Base-by-base conservation (phyloP, 2,888 invertebrate species). In the Thymelicus lineola region DNA sequence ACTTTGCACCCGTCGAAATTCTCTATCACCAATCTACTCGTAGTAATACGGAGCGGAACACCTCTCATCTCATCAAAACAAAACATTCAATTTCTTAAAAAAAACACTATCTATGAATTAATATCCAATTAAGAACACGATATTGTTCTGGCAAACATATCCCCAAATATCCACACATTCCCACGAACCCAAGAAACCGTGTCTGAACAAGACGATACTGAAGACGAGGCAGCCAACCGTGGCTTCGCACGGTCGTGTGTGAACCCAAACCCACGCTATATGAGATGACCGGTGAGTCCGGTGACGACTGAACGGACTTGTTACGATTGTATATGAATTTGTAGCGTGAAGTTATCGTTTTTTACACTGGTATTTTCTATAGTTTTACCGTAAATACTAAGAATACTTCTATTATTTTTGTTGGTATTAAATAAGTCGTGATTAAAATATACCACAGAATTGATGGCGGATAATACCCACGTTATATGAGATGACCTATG, bases 171-270 rank as follows among this genome's bases (percentile, higher is more conserved):
- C 45, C 36, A 36, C 42, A 7, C 20, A 73, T 79, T 81, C 80
- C 80, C 80, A 81, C 75, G 79, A 53, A 74, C 45, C 72, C 81
- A 78, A 76, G 78, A 76, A 80, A 80, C 78, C 82, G 82, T 81
- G 75, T 80, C 82, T 78, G 64, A 75, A 79, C 78, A 79, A 81
- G 81, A 82, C 81, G 81, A 76, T 80, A 80, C 75, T 78, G 80
- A 82, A 82, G 82, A 82, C 82, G 70, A 73, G 28, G 62, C 80
- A 80, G 42, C 82, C 73, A 77, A 80, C 73, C 80, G 78, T 79
- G 71, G 74, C 75, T 80, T 82, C 82, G 78, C 82, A 82, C 82
- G 82, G 72, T 75, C 77, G 80, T 82, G 80, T 82, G 82, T 79
- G 81, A 82, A 82, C 80, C 61, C 75, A 72, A 82, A 82, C 81